Percentiles rank a stretch among this genome's conserved stretches.
These are phyloP conservation scores for Strigops habroptila DNA, from an alignment of 2,113 vertebrate genomes.

Conservation along the genomic window DNA sequence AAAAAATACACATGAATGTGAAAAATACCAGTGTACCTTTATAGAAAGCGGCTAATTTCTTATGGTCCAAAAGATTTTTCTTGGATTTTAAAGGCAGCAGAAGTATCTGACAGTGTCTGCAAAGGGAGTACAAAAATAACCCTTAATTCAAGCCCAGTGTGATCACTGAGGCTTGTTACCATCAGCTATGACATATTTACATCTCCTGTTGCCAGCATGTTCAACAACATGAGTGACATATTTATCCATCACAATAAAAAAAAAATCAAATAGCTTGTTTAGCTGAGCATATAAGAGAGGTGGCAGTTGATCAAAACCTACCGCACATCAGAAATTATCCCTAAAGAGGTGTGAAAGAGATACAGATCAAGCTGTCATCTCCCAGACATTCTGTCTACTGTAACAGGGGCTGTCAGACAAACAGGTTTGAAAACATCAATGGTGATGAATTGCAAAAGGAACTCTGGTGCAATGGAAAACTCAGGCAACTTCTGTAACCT, in stretches of 20 bases:
- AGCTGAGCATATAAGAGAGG: conserved; percentile 34
- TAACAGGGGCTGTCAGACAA: conserved; percentile 15
- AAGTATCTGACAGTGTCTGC: background rate
- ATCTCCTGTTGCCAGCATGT: conserved; percentile 42
- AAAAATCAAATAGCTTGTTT: conserved; percentile 53
- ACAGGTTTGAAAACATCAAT: background rate
- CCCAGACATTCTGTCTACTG: conserved; percentile 33
- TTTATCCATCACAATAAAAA: conserved; percentile 49
- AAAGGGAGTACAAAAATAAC: conserved; percentile 25
- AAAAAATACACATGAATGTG: background rate
- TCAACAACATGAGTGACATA: conserved; percentile 61
- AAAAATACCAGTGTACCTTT: background rate
- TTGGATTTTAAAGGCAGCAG: background rate
- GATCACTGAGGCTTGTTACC: conserved; percentile 33
- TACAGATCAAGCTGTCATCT: conserved; percentile 57
- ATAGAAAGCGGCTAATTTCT: background rate
- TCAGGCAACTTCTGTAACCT: background rate
- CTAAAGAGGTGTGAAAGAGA: conserved; percentile 63
- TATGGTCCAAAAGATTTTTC: background rate
- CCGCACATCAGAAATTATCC: conserved; percentile 49
- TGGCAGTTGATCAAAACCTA: conserved; percentile 53
- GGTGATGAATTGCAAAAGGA: background rate
- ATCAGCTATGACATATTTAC: conserved; percentile 47
- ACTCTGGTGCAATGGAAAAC: background rate
- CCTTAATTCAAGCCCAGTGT: conserved; percentile 3